Base-by-base conservation (phyloP, 2,888 invertebrate species). In the Meloe dianella region DNA sequence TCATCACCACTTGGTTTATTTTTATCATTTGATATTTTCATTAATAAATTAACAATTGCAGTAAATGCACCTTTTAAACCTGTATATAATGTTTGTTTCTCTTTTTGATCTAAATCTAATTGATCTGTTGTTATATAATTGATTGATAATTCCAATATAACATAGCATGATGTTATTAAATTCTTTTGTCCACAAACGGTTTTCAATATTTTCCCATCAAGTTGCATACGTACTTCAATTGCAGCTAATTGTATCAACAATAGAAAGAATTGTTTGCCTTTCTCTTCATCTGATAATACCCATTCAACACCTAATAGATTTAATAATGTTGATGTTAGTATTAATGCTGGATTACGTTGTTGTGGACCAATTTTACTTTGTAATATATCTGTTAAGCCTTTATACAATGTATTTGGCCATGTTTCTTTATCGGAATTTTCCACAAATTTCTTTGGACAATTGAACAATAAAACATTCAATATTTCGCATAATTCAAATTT, bases 171-270 rank as follows among this genome's bases (percentile, higher is more conserved):
- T 9, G 92, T 91, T n/a, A 95, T 87, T 57, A 95, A 84, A 70
- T 93, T 92, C 59, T 90, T 90, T 81, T 93, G 91, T 56, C 88
- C 86, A 81, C 90, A 89, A 1, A 93, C 91, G 77, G 93, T 89
- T 81, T 94, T 92, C 73, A 95, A 87, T 78, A 91, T 91, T 77
- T 92, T 91, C 72, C 95, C 94, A 79, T 97, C 97, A 71, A 97
- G 86, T 74, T 95, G 94, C 96, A 97, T 96, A 78, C 96, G 89
- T 1, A 97, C 92, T 87, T 97, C 97, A 79, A 97, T 94, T 60
- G 95, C 94, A 75, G 93, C 91, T 65, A 97, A 85, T 81, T 97
- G 96, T 65, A 96, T 89, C 27, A 94, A 83, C 12, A 96, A 84
- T 22, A 96, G 85, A 76, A 96, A 90, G 78, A 95, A 92, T 78